A percentile compares a stretch with the other conserved stretches of the same genome.
Conservation (phyloP, 1,140 invertebrate genomes). For the Drosophila funebris region DNA sequence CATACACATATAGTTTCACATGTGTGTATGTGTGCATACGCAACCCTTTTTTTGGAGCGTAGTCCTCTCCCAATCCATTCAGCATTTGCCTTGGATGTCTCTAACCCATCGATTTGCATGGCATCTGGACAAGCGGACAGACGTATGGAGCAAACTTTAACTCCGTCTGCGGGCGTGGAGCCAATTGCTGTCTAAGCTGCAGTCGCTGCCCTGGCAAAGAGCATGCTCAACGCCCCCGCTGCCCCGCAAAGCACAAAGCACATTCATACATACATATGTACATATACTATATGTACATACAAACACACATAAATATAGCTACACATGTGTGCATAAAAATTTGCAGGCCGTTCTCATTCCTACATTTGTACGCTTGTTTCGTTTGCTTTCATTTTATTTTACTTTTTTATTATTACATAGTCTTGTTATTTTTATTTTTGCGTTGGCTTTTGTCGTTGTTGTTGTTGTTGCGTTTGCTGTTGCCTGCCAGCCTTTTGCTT, state of each 20-base stretch:
- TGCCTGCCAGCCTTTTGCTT: slow-evolving; percentile 53
- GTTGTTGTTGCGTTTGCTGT: slow-evolving; percentile 33
- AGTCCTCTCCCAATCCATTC: slow-evolving; percentile 12
- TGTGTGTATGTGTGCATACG: neutral
- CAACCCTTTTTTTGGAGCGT: neutral
- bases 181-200: slow-evolving; percentile 12
- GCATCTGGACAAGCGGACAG: neutral
- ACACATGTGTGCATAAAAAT: slow-evolving; percentile 52
- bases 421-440: slow-evolving; percentile 66
- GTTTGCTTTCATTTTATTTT: slow-evolving; percentile 68
- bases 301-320: neutral
- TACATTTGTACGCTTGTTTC: slow-evolving; percentile 29
- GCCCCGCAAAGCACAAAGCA: neutral
- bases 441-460: slow-evolving; percentile 21
- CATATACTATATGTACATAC: neutral
- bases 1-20: neutral
- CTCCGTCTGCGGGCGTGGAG: neutral
- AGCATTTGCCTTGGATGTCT: slow-evolving; percentile 29
- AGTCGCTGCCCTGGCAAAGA: slow-evolving; percentile 22
- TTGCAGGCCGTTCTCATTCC: slow-evolving; percentile 57
- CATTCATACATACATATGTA: neutral
- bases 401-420: slow-evolving; percentile 53
- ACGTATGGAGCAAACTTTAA: neutral
- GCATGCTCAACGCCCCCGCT: slow-evolving; percentile 20
- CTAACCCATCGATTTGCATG: slow-evolving; percentile 32